Conservation (phyloP, 2,797 vertebrate species). For the Typhlichthys eigenmanni region DNA sequence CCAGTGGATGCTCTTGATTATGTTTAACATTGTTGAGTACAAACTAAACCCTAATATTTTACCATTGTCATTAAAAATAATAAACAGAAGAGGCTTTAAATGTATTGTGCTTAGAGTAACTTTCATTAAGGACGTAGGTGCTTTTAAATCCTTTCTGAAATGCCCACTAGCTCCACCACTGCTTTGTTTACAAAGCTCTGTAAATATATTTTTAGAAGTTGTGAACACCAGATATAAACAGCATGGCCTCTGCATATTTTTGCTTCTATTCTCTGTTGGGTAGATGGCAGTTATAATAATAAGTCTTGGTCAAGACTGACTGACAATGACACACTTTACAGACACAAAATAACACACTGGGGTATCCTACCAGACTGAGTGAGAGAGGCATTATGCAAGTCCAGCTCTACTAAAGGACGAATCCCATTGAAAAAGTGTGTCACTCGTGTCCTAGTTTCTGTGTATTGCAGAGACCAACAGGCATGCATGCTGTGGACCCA, state of each 20-base stretch:
- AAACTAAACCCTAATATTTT: neutral
- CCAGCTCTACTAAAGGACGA: conserved; percentile 22
- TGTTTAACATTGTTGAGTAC: neutral
- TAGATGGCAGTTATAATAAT: conserved; percentile 34
- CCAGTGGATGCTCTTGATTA: neutral
- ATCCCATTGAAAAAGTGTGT: conserved; percentile 32
- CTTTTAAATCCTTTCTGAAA: conserved; percentile 36
- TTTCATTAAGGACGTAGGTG: conserved; percentile 52
- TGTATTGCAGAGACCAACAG: conserved; percentile 1
- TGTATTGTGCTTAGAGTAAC: conserved; percentile 36
- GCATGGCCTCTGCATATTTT: conserved; percentile 52
- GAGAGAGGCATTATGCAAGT: conserved; percentile 4
- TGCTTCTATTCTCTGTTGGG: conserved; percentile 37
- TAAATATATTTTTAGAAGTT: conserved; percentile 26
- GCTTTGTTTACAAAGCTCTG: conserved; percentile 19
- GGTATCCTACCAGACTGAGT: conserved; percentile 16
- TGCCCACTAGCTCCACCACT: conserved; percentile 1
- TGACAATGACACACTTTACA: conserved; percentile 27
- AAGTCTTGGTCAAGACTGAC: conserved; percentile 6
- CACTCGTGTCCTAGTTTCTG: conserved; percentile 23
- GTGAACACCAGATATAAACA: conserved; percentile 20
- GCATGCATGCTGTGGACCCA: conserved; percentile 3
- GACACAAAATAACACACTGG: conserved; percentile 4
- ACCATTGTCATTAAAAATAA: conserved; percentile 13
- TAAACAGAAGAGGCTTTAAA: conserved; percentile 1